phyloP scores from a whole-genome alignment of 2,888 invertebrate genomes.

The Eupithecia vulgata region DNA sequence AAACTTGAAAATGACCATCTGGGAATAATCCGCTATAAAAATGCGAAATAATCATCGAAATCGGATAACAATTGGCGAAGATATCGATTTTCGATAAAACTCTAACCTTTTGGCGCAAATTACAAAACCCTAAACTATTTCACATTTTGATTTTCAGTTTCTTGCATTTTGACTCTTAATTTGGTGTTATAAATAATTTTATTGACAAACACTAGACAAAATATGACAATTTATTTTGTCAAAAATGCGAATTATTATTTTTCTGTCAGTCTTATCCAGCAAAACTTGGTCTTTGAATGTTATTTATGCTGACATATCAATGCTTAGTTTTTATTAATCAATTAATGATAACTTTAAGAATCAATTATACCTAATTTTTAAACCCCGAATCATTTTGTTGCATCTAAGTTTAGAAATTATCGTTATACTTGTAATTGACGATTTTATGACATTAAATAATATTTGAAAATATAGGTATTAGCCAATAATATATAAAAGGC shows the following conservation, averaged over 20 bases:
- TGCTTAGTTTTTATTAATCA: constrained; percentile 33
- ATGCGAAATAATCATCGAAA: neutral
- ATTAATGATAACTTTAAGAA: neutral
- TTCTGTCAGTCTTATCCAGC: constrained; percentile 42
- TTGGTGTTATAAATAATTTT: neutral
- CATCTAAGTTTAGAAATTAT: neutral
- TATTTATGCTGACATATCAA: constrained; percentile 61
- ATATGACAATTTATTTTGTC: neutral
- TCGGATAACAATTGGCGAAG: neutral
- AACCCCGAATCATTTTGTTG: neutral
- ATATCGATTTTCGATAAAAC: neutral
- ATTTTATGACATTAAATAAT: neutral
- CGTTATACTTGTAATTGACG: neutral
- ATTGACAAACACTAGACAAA: neutral
- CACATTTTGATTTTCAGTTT: neutral
- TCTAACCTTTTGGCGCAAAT: neutral
- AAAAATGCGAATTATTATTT: constrained; percentile 3
- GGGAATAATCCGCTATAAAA: neutral
- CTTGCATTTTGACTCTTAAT: neutral
- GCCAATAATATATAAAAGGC: neutral
- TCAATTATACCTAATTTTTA: neutral
- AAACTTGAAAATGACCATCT: too few species aligned
- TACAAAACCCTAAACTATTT: neutral
- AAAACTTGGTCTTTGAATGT: constrained; percentile 48
- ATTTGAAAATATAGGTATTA: too few species aligned